A percentile compares a stretch with the other conserved stretches of the same genome.
Conservation (phyloP, 92 coral and sea anemone species). For the Zoanthus sociatus region DNA sequence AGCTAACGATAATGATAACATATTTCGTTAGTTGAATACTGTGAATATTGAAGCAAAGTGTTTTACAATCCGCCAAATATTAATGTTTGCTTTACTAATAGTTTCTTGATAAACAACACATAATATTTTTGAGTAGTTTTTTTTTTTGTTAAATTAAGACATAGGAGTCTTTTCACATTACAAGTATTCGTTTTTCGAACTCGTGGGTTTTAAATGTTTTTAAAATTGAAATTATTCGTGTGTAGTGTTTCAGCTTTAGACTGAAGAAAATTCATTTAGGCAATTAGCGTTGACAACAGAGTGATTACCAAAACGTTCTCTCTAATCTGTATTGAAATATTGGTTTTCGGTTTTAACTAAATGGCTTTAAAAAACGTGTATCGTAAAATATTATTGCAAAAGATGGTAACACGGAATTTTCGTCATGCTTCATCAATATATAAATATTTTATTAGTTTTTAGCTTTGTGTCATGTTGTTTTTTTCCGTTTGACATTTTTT, state of each 20-base stretch:
- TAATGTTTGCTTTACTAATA: neutral
- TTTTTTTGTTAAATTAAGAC: neutral
- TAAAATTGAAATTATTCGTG: neutral
- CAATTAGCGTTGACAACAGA: neutral
- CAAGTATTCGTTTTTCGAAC: too few species aligned
- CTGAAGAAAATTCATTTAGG: neutral
- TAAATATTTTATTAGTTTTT: neutral
- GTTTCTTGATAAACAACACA: neutral
- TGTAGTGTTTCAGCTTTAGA: neutral
- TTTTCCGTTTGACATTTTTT: neutral
- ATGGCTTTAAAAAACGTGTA: neutral
- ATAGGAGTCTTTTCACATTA: neutral
- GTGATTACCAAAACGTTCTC: neutral
- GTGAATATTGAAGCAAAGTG: neutral
- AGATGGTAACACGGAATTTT: too few species aligned
- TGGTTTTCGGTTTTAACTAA: neutral
- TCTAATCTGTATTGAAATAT: neutral
- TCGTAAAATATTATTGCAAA: neutral
- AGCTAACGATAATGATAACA: neutral
- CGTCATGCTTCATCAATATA: neutral
- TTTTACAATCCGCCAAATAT: neutral
- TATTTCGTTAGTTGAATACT: neutral
- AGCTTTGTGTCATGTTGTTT: neutral
- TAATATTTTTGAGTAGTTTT: neutral
- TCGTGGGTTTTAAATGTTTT: too few species aligned